A percentile compares a stretch with the other conserved stretches of the same genome.
phyloP scores from a whole-genome alignment of 2,888 invertebrate species.

The Lagria hirta region DNA sequence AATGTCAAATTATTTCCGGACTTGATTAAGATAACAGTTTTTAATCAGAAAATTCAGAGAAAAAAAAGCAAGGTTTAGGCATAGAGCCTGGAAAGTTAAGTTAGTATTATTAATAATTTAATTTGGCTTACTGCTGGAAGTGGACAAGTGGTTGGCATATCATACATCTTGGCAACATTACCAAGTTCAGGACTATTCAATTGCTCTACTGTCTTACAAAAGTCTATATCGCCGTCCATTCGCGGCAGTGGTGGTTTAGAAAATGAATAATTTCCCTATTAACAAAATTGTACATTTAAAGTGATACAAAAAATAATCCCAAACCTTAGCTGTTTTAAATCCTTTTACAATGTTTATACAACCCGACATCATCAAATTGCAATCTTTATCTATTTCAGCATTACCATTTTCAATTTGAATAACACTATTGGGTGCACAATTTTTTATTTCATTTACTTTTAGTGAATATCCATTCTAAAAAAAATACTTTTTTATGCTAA shows the following conservation, averaged over 20 bases:
- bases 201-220: slow-evolving; percentile 48
- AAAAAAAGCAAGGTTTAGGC: no score
- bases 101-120: no score
- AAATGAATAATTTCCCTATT: slow-evolving; percentile 47
- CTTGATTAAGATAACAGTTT: no score
- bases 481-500: no score
- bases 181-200: slow-evolving; percentile 40
- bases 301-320: background rate
- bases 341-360: slow-evolving; percentile 51
- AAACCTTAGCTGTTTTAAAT: slow-evolving; percentile 50
- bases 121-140: slow-evolving; percentile 44
- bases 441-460: slow-evolving; percentile 34
- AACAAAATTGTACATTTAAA: slow-evolving; percentile 9
- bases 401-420: slow-evolving; percentile 31
- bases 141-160: slow-evolving; percentile 54
- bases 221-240: slow-evolving; percentile 52
- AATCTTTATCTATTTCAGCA: slow-evolving; percentile 48
- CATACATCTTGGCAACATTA: slow-evolving; percentile 42
- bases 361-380: slow-evolving; percentile 53
- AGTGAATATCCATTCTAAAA: slow-evolving; percentile 43
- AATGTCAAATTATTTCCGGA: no score
- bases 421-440: slow-evolving; percentile 37
- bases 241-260: slow-evolving; percentile 53
- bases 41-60: no score
- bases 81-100: no score